Evolutionary conservation across 1,140 invertebrate species (phyloP).

Genomic region (Drosophila neocordata): DNA sequence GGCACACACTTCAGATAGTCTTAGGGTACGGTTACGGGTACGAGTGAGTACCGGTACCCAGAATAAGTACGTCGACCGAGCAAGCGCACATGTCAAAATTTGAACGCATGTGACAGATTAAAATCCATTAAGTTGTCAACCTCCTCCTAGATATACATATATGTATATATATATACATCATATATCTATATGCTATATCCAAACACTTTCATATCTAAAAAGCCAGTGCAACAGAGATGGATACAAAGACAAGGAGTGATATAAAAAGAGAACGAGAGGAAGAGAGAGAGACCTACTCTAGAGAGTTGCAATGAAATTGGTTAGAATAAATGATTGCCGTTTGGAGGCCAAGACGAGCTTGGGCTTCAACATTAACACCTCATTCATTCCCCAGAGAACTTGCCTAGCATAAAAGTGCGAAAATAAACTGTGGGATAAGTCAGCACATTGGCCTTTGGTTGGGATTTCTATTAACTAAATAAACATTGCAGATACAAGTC

Average conservation of each 20-base stretch:
- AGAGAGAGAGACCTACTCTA: conserved; percentile 34
- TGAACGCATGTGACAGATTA: conserved; percentile 79
- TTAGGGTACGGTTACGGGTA: background rate
- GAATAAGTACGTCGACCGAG: conserved; percentile 7
- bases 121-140: conserved; percentile 81
- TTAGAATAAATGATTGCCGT: conserved; percentile 53
- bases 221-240: background rate
- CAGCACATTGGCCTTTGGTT: conserved; percentile 16
- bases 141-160: conserved; percentile 34
- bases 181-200: conserved; percentile 12
- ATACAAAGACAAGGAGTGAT: background rate
- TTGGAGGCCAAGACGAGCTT: conserved; percentile 31
- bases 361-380: conserved; percentile 18
- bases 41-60: background rate
- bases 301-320: conserved; percentile 41
- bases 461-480: conserved; percentile 20
- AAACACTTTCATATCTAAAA: background rate
- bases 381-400: background rate
- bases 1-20: conserved; percentile 57
- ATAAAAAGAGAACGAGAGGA: background rate
- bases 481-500: conserved; percentile 57
- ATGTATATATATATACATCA: conserved; percentile 24
- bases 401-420: conserved; percentile 20
- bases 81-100: conserved; percentile 66
- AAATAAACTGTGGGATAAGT: conserved; percentile 36